Evolutionary conservation across 2,797 vertebrate species (phyloP).

Genomic region (Pseudocheirus occidentalis): DNA sequence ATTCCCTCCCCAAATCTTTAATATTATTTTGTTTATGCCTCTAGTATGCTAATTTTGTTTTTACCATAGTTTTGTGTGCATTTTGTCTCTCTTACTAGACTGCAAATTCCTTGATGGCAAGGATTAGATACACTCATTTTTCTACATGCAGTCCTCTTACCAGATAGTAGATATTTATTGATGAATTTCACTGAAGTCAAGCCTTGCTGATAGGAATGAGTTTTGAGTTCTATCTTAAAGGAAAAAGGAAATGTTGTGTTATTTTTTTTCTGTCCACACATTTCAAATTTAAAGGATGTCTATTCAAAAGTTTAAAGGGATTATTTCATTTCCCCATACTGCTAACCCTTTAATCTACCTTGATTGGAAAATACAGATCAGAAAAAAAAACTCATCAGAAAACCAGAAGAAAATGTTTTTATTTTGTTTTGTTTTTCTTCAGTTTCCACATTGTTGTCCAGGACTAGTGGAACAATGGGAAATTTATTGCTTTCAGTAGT

Average conservation of each 20-base stretch:
- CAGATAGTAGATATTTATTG: not conserved
- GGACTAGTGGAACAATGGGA: constrained; percentile 12
- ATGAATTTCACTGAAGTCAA: not conserved
- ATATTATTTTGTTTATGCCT: not conserved
- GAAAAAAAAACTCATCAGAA: not conserved
- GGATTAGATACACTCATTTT: not conserved
- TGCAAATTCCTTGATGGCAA: not conserved
- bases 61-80: not conserved
- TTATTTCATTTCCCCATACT: constrained; percentile 1
- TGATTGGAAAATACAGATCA: not conserved
- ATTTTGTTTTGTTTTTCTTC: not conserved
- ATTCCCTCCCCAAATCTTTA: not conserved
- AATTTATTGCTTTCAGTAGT: not conserved
- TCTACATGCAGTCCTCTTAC: not conserved
- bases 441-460: not conserved
- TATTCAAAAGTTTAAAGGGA: constrained; percentile 11
- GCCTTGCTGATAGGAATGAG: not conserved
- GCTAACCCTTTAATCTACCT: constrained; percentile 1
- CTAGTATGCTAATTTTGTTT: not conserved
- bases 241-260: constrained; percentile 10
- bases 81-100: not conserved
- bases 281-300: not conserved
- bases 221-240: constrained; percentile 39
- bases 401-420: not conserved
- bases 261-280: not conserved